Evolutionary conservation across 2,797 vertebrate species (phyloP), one percentile per base, ranked within the genome.

Genomic region (Propithecus deckenii): DNA sequence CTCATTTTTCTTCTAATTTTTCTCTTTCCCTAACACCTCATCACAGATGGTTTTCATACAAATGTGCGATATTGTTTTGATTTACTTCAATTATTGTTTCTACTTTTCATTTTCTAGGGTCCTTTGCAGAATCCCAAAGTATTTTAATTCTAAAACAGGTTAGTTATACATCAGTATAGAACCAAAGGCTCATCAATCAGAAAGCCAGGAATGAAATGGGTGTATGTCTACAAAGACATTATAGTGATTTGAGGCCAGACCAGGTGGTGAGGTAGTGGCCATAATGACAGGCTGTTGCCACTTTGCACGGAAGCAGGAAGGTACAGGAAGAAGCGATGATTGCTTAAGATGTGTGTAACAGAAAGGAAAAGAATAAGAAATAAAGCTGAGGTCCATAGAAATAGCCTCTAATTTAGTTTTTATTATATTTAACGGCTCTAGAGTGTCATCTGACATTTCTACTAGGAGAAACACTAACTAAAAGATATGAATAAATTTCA

Each of bases 21-120:
- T 87, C 63, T 75, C 55, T 88, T 96, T 69, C 63, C 38, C 28
- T 79, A 50, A 5, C 43, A 86, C 48, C 55, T 95, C n/a, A 84
- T 88, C 72, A 91, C 89, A 96, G 81, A 79, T 92, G 46, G 55
- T 83, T 95, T 97, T 86, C 50, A 72, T 59, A 65, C 23, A 92
- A 95, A 87, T 63, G 41, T 85, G n/a, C 78, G 50, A 85, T 91
- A 15, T 80, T 59, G 81, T 92, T 35, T 92, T 90, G 5, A 75
- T 95, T 96, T 90, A 93, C n/a, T 22, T 90, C 41, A 92, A 55
- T 76, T 96, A 81, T 67, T 86, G 18, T 52, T 86, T 94, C 48
- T 94, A 69, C 23, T 22, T 89, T 52, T 90, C 28, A 69, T 80
- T 94, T 96, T 50, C 63, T 81, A 76, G 48, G 38, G 8, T 85